phyloP scores from a whole-genome alignment of 2,888 invertebrate species.

The Bellardia bayeri region DNA sequence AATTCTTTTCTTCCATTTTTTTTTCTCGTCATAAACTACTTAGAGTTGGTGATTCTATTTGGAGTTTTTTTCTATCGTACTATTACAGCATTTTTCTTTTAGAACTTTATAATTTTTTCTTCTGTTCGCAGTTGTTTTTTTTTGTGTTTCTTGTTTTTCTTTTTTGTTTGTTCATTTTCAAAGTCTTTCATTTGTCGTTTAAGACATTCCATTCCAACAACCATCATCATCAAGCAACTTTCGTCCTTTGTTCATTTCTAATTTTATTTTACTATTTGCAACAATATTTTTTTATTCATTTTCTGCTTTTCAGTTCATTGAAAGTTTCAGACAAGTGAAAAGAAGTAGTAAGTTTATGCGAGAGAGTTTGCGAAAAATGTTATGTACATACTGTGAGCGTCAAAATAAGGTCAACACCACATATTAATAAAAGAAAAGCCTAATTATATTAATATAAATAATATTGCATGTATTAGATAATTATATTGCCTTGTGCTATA shows the following conservation, averaged over 20 bases:
- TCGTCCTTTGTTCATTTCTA: slow-evolving; percentile 61
- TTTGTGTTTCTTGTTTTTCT: slow-evolving; percentile 18
- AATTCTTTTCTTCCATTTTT: slow-evolving; percentile 20
- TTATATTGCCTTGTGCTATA: no score
- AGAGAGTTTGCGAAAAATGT: not conserved
- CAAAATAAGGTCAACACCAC: no score
- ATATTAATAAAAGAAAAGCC: no score
- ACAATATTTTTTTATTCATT: slow-evolving; percentile 28
- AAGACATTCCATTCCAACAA: slow-evolving; percentile 58
- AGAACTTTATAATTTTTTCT: slow-evolving; percentile 44
- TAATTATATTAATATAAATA: no score
- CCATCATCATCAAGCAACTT: slow-evolving; percentile 29
- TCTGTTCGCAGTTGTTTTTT: slow-evolving; percentile 27
- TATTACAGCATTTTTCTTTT: slow-evolving; percentile 56
- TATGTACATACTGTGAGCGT: no score
- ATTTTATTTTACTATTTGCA: slow-evolving; percentile 62
- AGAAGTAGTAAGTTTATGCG: not conserved
- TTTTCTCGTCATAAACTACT: slow-evolving; percentile 61
- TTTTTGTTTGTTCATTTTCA: slow-evolving; percentile 44
- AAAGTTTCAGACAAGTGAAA: slow-evolving; percentile 47
- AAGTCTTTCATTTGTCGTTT: slow-evolving; percentile 65
- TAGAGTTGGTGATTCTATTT: slow-evolving; percentile 54
- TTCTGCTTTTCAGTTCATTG: slow-evolving; percentile 38
- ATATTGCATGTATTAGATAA: no score
- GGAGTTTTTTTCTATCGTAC: slow-evolving; percentile 30